phyloP scores from a whole-genome alignment of 2,797 vertebrate species.

The Buceros bicornis region DNA sequence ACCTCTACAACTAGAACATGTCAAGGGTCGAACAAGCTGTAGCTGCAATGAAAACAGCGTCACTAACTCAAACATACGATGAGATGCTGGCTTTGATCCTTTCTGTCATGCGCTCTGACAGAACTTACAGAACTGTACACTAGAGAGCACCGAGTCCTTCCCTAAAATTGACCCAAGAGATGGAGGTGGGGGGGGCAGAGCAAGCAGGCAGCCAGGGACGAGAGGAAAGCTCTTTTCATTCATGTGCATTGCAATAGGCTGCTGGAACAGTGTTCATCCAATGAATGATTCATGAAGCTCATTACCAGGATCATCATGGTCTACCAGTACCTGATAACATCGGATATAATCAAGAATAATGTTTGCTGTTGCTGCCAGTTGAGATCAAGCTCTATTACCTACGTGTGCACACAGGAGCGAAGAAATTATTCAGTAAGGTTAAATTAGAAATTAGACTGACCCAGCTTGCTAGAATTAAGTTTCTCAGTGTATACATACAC shows the following conservation, averaged over 20 bases:
- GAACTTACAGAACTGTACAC: neutral
- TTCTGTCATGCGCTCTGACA: neutral
- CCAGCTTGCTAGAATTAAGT: neutral
- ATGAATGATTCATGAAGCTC: neutral
- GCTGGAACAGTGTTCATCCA: neutral
- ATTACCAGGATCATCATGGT: neutral
- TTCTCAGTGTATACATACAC: neutral
- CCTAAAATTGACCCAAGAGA: neutral
- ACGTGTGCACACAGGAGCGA: neutral
- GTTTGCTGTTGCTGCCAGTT: neutral
- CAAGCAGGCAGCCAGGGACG: neutral
- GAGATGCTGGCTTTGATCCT: neutral
- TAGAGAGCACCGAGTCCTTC: neutral
- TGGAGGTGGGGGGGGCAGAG: neutral
- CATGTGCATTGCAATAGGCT: neutral
- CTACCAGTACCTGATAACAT: neutral
- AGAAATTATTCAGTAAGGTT: neutral
- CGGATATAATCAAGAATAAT: neutral
- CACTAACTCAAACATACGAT: fast-evolving
- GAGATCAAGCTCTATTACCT: neutral
- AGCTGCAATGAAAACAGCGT: neutral
- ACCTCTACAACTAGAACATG: neutral
- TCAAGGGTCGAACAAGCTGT: neutral
- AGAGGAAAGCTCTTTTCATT: neutral
- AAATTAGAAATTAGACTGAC: neutral